These are phyloP conservation scores for Coenobita brevimanus DNA, from an alignment of 1,140 invertebrate species.

Conservation along the genomic window DNA sequence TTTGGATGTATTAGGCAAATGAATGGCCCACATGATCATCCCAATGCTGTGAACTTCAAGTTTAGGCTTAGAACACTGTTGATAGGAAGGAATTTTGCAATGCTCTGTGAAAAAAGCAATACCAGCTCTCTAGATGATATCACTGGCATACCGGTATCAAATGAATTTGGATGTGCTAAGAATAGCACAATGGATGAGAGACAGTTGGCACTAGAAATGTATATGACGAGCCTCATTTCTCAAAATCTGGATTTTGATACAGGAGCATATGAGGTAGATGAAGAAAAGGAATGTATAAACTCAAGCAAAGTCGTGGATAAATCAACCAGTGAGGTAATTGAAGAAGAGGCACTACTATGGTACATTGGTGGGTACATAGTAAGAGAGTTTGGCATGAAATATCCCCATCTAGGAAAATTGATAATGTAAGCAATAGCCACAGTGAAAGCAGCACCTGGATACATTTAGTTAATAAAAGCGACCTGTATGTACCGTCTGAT, in stretches of 20 bases:
- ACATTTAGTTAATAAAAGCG: too few species aligned
- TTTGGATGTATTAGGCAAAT: too few species aligned
- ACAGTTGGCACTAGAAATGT: not conserved
- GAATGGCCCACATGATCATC: too few species aligned
- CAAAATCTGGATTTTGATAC: not conserved
- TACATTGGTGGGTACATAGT: not conserved
- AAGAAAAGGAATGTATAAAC: too few species aligned
- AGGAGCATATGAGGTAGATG: not conserved
- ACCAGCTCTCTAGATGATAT: too few species aligned
- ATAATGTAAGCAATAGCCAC: too few species aligned
- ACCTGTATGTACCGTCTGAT: too few species aligned
- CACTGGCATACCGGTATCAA: not conserved
- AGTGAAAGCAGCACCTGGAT: too few species aligned
- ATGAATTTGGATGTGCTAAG: not conserved
- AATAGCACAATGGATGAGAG: not conserved
- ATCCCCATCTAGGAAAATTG: too few species aligned
- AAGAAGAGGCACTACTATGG: not conserved
- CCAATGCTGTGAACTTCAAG: too few species aligned
- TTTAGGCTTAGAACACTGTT: slow-evolving; percentile 6
- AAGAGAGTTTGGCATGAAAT: not conserved
- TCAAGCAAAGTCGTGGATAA: too few species aligned
- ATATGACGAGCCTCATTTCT: not conserved
- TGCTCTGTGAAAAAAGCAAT: not conserved
- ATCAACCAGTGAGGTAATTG: not conserved
- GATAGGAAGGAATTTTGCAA: not conserved